Percentiles rank a stretch among this genome's conserved stretches.
Conservation (phyloP, 2,888 invertebrate genomes). For the Melitaea athalia region DNA sequence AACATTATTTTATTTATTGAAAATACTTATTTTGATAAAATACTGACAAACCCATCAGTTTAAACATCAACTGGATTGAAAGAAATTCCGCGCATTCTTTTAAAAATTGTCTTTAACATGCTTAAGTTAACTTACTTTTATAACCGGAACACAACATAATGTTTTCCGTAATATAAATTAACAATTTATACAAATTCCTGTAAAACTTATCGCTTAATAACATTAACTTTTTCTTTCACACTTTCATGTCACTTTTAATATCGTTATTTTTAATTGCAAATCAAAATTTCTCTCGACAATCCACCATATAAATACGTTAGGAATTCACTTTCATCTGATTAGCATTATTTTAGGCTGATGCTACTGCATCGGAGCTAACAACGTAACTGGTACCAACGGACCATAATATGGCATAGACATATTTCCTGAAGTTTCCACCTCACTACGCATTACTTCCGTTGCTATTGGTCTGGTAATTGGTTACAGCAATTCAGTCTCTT, state of each 20-base stretch:
- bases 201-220: background rate
- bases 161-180: background rate
- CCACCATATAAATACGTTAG: background rate
- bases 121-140: slow-evolving; percentile 8
- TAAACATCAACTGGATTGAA: too few species aligned
- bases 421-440: slow-evolving; percentile 64
- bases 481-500: slow-evolving; percentile 51
- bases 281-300: background rate
- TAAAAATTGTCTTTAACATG: too few species aligned
- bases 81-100: too few species aligned
- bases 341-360: background rate
- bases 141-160: slow-evolving; percentile 15
- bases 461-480: slow-evolving; percentile 53
- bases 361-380: background rate
- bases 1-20: too few species aligned
- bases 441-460: slow-evolving; percentile 52
- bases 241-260: background rate
- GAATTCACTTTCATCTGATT: background rate
- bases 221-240: background rate
- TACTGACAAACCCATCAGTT: too few species aligned
- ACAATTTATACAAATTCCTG: background rate
- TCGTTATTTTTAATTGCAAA: background rate
- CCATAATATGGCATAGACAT: slow-evolving; percentile 6
- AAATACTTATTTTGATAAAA: too few species aligned
- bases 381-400: slow-evolving; percentile 14